Base-by-base conservation (phyloP, 2,797 vertebrate species). In the Ataeniobius toweri region DNA sequence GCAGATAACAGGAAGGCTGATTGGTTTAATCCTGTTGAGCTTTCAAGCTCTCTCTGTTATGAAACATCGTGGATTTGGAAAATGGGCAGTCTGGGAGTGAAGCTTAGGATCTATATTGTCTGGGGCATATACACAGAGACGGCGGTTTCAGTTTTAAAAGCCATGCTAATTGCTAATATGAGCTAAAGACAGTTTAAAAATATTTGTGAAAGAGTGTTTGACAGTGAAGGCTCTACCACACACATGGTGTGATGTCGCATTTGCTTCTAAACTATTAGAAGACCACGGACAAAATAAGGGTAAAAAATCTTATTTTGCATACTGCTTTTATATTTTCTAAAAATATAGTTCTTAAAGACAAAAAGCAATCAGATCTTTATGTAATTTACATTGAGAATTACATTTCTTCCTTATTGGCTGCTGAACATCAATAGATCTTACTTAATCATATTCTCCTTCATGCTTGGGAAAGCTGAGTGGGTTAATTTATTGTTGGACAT, bases 361-460 rank as follows among this genome's bases (percentile, higher is more conserved):
- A 55, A 24, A 22, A 55, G 6, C 18, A 16, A 36, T 20, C 26
- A 2, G 16, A 80, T 91, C 76, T 86, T 85, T 36, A 80, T 83
- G 81, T 82, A 85, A 89, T 89, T 86, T 86, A 75, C 67, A 31
- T 51, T 59, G 71, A 82, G 74, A 90, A 83, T 87, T 82, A 71
- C 75, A 84, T 81, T 87, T 78, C 74, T 31, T 50, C 55, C 69
- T 76, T 44, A 70, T 55, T 61, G 73, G 74, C 58, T 48, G 50
- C 80, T 71, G 71, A 73, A 82, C 75, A 76, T 71, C n/a, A 10
- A 78, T 69, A 83, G 55, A 72, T 1, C 8, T 74, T 81, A 51
- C 73, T 44, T 84, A 87, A 85, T 85, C 88, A 88, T 68, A 26
- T n/a, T 44, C 36, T 73, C 78, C 77, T 78, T 58, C 44, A 31